phyloP scores from a whole-genome alignment of 2,113 vertebrate species.

The Nematolebias whitei region DNA sequence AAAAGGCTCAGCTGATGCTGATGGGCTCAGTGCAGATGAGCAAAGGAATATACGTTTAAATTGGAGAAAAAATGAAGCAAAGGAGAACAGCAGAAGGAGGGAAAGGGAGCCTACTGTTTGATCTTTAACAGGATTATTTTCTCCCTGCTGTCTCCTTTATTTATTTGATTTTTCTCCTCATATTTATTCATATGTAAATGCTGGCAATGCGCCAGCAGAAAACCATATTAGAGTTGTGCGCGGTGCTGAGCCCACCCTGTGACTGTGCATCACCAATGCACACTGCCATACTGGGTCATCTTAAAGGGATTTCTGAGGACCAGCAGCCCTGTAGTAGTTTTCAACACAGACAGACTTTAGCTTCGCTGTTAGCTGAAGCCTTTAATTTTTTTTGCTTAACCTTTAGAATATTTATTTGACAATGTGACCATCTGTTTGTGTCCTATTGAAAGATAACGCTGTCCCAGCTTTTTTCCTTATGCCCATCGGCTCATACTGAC shows the following conservation, averaged over 20 bases:
- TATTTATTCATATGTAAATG: constrained; percentile 76
- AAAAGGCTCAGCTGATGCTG: constrained; percentile 6
- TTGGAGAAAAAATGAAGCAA: constrained; percentile 50
- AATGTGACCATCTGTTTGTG: constrained; percentile 43
- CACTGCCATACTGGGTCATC: constrained; percentile 45
- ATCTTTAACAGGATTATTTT: constrained; percentile 80
- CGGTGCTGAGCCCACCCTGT: constrained; percentile 44
- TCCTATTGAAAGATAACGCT: constrained; percentile 13
- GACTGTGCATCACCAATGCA: constrained; percentile 50
- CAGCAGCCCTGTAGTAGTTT: constrained; percentile 25
- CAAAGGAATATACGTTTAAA: constrained; percentile 58
- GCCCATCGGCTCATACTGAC: constrained; percentile 28
- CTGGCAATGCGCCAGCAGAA: constrained; percentile 52
- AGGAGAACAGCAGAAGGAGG: constrained; percentile 44
- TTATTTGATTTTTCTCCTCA: constrained; percentile 65
- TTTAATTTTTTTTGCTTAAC: constrained; percentile 41
- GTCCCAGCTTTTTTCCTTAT: constrained; percentile 7
- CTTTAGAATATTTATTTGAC: constrained; percentile 52
- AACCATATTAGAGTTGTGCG: constrained; percentile 42
- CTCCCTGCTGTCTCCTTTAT: constrained; percentile 65
- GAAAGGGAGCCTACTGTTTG: constrained; percentile 68
- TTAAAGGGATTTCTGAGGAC: constrained; percentile 50
- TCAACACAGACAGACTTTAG: constrained; percentile 15
- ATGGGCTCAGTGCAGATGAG: constrained; percentile 17
- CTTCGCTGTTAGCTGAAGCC: constrained; percentile 8